Evolutionary conservation across 2,888 invertebrate genomes (phyloP).

Genomic region (Thecophora atra): DNA sequence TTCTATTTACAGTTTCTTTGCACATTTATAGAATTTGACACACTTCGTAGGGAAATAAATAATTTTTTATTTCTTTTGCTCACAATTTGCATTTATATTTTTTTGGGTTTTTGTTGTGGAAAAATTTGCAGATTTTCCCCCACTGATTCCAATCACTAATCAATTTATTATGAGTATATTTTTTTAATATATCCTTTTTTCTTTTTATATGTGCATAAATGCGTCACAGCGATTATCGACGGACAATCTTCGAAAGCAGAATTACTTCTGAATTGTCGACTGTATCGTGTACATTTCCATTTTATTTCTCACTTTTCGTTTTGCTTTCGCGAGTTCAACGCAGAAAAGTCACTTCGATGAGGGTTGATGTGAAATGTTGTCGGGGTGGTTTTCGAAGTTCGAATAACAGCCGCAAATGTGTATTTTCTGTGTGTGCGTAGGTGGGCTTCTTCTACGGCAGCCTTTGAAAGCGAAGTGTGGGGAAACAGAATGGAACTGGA

Average conservation of each 20-base stretch:
- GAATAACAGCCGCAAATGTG: slow-evolving; percentile 15
- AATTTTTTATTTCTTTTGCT: background rate
- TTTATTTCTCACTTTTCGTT: background rate
- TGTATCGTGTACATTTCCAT: slow-evolving; percentile 8
- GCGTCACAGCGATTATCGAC: slow-evolving; percentile 17
- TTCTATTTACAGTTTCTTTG: too few species aligned
- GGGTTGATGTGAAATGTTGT: slow-evolving; percentile 18
- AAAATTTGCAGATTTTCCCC: background rate
- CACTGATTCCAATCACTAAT: background rate
- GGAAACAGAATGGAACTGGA: slow-evolving; percentile 11
- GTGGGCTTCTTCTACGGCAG: background rate
- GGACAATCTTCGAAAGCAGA: slow-evolving; percentile 32
- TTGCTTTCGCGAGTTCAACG: slow-evolving; percentile 8
- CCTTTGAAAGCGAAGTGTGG: background rate
- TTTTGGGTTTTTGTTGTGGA: background rate
- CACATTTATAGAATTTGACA: too few species aligned
- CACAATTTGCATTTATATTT: too few species aligned
- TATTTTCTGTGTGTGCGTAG: background rate
- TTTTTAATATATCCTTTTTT: slow-evolving; percentile 4
- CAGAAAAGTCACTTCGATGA: slow-evolving; percentile 18
- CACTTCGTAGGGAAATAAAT: too few species aligned
- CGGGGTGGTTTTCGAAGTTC: slow-evolving; percentile 32
- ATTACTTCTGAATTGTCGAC: slow-evolving; percentile 24
- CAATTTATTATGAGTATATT: background rate
- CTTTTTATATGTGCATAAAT: slow-evolving; percentile 14